Percentiles rank a stretch among this genome's conserved stretches.
Conservation (phyloP, 1,140 invertebrate species). For the Solenopsis invicta region DNA sequence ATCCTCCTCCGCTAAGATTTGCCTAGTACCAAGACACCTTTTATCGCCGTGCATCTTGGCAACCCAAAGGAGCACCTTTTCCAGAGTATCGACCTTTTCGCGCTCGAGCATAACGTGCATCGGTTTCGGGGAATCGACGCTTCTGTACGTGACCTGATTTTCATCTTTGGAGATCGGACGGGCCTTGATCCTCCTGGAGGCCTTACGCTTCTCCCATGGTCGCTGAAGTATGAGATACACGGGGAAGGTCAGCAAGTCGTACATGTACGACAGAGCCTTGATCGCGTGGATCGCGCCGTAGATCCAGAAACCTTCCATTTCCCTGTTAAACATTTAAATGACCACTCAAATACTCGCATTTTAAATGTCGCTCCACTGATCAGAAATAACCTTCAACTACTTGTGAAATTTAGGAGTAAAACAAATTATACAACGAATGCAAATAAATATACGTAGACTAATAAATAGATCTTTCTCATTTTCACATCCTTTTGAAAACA, state of each 20-base stretch:
- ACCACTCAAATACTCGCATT: not conserved
- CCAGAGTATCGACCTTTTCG: constrained; percentile 94
- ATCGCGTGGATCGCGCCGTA: constrained; percentile 91
- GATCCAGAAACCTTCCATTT: constrained; percentile 93
- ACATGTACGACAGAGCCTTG: constrained; percentile 93
- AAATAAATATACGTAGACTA: not conserved
- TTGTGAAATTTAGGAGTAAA: constrained; percentile 1
- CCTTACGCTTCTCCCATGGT: constrained; percentile 94
- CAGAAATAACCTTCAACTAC: not conserved
- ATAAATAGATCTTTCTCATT: not conserved
- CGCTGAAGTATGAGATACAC: constrained; percentile 95
- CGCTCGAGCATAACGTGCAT: constrained; percentile 91
- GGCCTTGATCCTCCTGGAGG: constrained; percentile 92
- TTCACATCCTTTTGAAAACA: not conserved
- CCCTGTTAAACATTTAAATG: constrained; percentile 87
- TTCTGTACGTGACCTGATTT: constrained; percentile 91
- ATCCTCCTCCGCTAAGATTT: constrained; percentile 97
- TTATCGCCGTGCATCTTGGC: constrained; percentile 91
- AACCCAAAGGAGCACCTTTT: constrained; percentile 94
- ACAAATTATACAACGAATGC: not conserved
- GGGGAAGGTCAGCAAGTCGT: constrained; percentile 96
- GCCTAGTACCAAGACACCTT: constrained; percentile 95
- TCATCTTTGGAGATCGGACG: constrained; percentile 87
- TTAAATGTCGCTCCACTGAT: not conserved
- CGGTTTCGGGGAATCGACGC: constrained; percentile 89